Conservation (phyloP, 2,797 vertebrate species). For the Morelia viridis region DNA sequence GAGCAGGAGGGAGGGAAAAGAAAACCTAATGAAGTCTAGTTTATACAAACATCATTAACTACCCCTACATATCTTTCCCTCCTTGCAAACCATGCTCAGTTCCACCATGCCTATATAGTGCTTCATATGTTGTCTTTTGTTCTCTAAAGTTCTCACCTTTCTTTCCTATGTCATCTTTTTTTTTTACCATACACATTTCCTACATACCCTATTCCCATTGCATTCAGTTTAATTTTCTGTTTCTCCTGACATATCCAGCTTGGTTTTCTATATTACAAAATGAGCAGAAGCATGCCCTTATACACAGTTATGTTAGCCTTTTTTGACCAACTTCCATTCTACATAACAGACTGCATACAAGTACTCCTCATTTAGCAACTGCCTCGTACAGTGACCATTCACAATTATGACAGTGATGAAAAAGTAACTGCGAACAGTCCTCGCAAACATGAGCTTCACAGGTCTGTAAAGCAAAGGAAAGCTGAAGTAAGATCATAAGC, state of each 20-base stretch:
- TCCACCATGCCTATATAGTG: neutral
- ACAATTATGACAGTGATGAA: neutral
- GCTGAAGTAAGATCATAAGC: too few species aligned
- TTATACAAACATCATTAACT: neutral
- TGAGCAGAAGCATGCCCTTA: neutral
- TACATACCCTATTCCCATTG: neutral
- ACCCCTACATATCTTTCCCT: neutral
- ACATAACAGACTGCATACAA: neutral
- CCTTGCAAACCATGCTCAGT: neutral
- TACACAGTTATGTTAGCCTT: neutral
- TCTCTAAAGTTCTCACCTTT: neutral
- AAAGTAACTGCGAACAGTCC: neutral
- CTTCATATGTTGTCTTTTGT: neutral
- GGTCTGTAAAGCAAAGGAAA: too few species aligned
- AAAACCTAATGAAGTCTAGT: neutral
- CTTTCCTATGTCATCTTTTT: neutral
- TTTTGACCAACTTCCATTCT: neutral
- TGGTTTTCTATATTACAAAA: neutral
- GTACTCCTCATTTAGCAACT: neutral
- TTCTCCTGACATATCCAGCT: neutral
- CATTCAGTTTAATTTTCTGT: neutral
- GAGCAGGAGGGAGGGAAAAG: neutral
- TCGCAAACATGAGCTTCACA: too few species aligned
- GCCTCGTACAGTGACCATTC: neutral
- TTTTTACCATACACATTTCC: neutral